These are phyloP conservation scores for Drosophila setifemur DNA, from an alignment of 1,140 invertebrate genomes.

Conservation along the genomic window DNA sequence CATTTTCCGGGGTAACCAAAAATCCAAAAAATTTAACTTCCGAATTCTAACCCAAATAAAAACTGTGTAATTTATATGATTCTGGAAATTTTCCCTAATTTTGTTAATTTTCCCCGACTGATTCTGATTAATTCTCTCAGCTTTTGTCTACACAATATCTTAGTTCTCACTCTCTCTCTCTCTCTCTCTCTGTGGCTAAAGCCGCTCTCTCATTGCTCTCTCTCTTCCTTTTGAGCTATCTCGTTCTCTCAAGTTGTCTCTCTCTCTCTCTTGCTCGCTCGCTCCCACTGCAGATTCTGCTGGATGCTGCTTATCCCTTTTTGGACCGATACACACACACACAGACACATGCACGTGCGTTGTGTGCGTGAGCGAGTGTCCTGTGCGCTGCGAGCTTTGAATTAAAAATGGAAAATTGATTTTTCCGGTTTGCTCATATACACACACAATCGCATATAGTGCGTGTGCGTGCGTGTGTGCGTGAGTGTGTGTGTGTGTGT, in stretches of 20 bases:
- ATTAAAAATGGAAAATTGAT: constrained; percentile 83
- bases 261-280: constrained; percentile 4
- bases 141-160: constrained; percentile 58
- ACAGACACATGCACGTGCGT: constrained; percentile 10
- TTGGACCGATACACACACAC: constrained; percentile 44
- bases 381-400: constrained; percentile 61
- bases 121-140: constrained; percentile 45
- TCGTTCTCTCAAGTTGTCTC: constrained; percentile 5
- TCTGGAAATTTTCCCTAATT: background rate
- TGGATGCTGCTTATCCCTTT: constrained; percentile 78
- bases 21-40: background rate
- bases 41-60: background rate
- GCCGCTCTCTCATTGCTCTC: constrained; percentile 1
- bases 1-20: background rate
- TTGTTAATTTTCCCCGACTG: background rate
- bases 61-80: background rate
- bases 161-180: constrained; percentile 10
- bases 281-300: constrained; percentile 54
- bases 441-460: constrained; percentile 28
- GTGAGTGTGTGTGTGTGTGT: constrained; percentile 18
- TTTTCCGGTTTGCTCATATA: constrained; percentile 77
- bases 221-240: background rate
- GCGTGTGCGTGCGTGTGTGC: constrained; percentile 11
- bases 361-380: constrained; percentile 29
- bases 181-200: constrained; percentile 5